phyloP scores from a whole-genome alignment of 2,797 vertebrate genomes.

The Brachyalestes nurse region DNA sequence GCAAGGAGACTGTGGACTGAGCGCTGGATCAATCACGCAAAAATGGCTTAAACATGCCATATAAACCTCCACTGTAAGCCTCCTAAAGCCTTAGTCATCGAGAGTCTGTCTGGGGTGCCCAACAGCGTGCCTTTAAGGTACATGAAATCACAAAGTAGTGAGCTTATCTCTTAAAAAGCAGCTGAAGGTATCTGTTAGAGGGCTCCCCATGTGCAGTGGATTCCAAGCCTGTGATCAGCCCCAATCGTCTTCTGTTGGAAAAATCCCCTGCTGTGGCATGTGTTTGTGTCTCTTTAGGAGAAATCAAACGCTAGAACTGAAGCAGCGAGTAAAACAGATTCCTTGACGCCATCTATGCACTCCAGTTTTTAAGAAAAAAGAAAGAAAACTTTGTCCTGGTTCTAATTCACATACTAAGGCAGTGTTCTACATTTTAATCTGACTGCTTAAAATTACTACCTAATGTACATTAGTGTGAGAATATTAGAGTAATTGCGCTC shows the following conservation, averaged over 20 bases:
- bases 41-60: neutral
- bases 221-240: conserved; percentile 2
- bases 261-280: neutral
- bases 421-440: neutral
- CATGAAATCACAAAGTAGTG: neutral
- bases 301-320: neutral
- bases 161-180: conserved; percentile 9
- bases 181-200: neutral
- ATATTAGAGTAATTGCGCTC: too few relatives aligned
- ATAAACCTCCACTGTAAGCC: neutral
- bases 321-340: neutral
- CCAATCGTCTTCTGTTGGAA: neutral
- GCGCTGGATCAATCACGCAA: neutral
- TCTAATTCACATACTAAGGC: neutral
- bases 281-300: neutral
- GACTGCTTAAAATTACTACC: neutral
- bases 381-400: neutral
- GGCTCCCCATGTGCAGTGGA: neutral
- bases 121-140: neutral
- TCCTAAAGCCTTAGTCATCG: neutral
- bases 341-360: neutral
- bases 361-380: neutral
- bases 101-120: neutral
- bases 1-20: neutral
- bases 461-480: too few relatives aligned